Evolutionary conservation across 2,888 invertebrate species (phyloP).

Genomic region (Chironomus tentans): DNA sequence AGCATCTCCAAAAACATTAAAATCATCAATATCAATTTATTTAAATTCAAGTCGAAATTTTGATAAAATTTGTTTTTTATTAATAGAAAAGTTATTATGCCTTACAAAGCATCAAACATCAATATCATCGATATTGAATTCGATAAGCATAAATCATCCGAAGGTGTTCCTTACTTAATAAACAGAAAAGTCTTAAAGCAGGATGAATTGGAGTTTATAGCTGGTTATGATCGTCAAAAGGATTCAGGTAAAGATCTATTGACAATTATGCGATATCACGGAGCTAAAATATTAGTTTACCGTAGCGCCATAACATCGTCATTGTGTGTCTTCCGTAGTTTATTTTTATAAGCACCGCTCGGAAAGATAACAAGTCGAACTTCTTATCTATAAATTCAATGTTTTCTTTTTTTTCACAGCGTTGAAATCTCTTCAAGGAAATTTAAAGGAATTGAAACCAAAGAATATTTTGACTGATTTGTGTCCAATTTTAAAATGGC

Average conservation of each 20-base stretch:
- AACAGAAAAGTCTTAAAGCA: slow-evolving; percentile 16
- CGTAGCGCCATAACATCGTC: no score
- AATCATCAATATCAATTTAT: no score
- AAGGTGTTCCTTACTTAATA: background rate
- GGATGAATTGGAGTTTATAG: slow-evolving; percentile 2
- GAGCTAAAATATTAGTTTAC: no score
- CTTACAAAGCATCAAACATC: no score
- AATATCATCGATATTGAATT: no score
- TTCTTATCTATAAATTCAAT: background rate
- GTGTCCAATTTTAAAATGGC: slow-evolving; percentile 52
- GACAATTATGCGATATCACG: no score
- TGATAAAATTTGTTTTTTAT: background rate
- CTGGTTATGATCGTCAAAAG: slow-evolving; percentile 16
- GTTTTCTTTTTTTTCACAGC: background rate
- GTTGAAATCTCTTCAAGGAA: background rate
- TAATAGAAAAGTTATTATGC: background rate
- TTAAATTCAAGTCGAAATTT: no score
- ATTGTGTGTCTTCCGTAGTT: no score
- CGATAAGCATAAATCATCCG: no score
- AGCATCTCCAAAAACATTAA: no score
- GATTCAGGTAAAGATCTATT: slow-evolving; percentile 8
- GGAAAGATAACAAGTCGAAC: no score
- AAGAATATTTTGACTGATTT: slow-evolving; percentile 30
- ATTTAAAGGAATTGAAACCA: background rate
- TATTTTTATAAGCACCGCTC: background rate